Evolutionary conservation across 1,140 invertebrate genomes (phyloP).

Genomic region (Zaprionus nigranus): DNA sequence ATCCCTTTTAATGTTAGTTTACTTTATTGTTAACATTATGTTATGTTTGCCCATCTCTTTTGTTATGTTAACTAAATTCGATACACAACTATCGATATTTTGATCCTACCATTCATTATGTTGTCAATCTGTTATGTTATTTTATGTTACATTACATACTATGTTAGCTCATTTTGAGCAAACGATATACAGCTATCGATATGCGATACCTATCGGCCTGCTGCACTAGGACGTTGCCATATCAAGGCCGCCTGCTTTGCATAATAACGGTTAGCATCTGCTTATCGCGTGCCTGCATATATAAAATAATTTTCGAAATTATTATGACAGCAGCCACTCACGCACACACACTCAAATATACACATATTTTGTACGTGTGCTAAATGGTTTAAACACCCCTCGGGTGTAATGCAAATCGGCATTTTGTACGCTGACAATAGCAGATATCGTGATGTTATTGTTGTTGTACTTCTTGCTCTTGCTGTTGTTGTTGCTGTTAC

Average conservation of each 20-base stretch:
- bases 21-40: not conserved
- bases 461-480: constrained; percentile 36
- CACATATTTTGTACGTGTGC: not conserved
- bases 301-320: constrained; percentile 7
- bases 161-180: not conserved
- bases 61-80: not conserved
- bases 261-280: not conserved
- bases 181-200: not conserved
- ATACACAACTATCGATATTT: not conserved
- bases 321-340: not conserved
- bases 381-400: constrained; percentile 43
- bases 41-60: too few species aligned
- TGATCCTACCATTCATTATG: not conserved
- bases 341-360: not conserved
- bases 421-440: constrained; percentile 80
- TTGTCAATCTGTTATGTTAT: not conserved
- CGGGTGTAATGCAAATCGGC: constrained; percentile 77
- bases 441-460: constrained; percentile 81
- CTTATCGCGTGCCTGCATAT: not conserved
- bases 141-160: not conserved
- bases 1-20: not conserved
- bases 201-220: not conserved
- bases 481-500: constrained; percentile 8
- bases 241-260: not conserved
- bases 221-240: not conserved